Evolutionary conservation across 2,888 invertebrate genomes (phyloP), one percentile per base, ranked within the genome.

Genomic region (Eupeodes latifasciatus): DNA sequence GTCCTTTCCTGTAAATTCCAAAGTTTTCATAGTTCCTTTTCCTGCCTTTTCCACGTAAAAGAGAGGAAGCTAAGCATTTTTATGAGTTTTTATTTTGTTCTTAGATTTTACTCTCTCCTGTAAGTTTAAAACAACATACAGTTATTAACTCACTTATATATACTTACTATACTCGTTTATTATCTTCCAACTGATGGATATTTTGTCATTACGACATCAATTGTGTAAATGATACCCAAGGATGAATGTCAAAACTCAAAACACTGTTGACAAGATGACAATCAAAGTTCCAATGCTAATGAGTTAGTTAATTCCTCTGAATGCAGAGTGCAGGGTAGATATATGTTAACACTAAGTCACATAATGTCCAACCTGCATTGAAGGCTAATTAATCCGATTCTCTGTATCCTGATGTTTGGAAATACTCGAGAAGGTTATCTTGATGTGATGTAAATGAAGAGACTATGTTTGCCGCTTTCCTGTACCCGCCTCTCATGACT

Each of bases 271-370:
- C 80, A 83, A 27, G 53, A 76, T 80, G 76, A 71, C 84, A 80
- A 74, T 84, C 87, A 84, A 34, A 51, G 53, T 47, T 59, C 76
- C 36, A 40, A 76, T 87, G 80, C 84, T 84, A 87, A 87, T 87
- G 67, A 87, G 84, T 74, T 74, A 84, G 76, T 77, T 80, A 80
- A 80, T 87, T 84, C 72, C 61, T 40, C 72, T 76, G 67, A 76
- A 84, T 81, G 71, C 55, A 72, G 0, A 5, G 16, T 27, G 5
- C 40, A 27, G 3, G 47, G 27, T 2, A 11, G 49, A 16, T 72
- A 74, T 27, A 80, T 47, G 47, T 0, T 27, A 6, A 12, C 11
- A 14, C 7, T 16, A 7, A 40, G 40, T 40, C 40, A 27, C 40
- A 40, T 40, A 40, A 27, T 27, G 27, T 40, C 61, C 79, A 9